Conservation (phyloP, 92 coral and sea anemone species). For the Porites divaricata region DNA sequence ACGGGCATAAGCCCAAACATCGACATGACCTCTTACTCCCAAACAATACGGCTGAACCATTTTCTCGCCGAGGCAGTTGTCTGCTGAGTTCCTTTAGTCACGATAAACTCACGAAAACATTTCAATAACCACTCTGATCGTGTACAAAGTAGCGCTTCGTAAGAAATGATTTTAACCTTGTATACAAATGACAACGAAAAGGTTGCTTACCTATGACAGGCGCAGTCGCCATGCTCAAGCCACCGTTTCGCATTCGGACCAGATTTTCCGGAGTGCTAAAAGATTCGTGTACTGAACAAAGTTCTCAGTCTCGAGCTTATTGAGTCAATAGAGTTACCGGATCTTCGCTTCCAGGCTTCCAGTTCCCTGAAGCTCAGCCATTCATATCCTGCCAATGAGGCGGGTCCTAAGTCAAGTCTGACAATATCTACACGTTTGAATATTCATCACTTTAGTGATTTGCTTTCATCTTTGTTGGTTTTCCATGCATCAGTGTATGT, state of each 20-base stretch:
- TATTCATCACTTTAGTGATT: slow-evolving; percentile 63
- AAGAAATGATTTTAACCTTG: slow-evolving; percentile 11
- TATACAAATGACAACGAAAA: slow-evolving; percentile 42
- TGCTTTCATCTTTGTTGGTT: slow-evolving; percentile 54
- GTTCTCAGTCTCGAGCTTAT: slow-evolving; percentile 52
- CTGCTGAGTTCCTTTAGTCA: slow-evolving; percentile 21
- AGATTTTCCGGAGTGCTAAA: slow-evolving; percentile 47
- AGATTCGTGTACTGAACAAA: slow-evolving; percentile 41
- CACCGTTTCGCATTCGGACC: slow-evolving; percentile 34
- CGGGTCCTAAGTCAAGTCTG: slow-evolving; percentile 75
- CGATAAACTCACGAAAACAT: slow-evolving; percentile 15
- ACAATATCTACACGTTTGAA: slow-evolving; percentile 74
- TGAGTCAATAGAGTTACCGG: slow-evolving; percentile 76
- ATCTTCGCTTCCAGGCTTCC: slow-evolving; percentile 75
- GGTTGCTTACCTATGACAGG: slow-evolving; percentile 38
- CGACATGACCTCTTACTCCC: slow-evolving; percentile 10
- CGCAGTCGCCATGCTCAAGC: slow-evolving; percentile 37
- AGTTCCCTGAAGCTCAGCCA: slow-evolving; percentile 52
- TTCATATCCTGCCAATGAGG: slow-evolving; percentile 49
- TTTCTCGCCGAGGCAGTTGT: slow-evolving; percentile 4
- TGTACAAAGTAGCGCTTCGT: slow-evolving; percentile 13
- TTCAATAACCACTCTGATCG: slow-evolving; percentile 10
- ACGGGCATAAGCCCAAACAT: slow-evolving; percentile 4
- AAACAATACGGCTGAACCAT: slow-evolving; percentile 16
- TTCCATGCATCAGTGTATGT: slow-evolving; percentile 20